Evolutionary conservation across 2,888 invertebrate genomes (phyloP).

Genomic region (Chaitophorus viminalis): DNA sequence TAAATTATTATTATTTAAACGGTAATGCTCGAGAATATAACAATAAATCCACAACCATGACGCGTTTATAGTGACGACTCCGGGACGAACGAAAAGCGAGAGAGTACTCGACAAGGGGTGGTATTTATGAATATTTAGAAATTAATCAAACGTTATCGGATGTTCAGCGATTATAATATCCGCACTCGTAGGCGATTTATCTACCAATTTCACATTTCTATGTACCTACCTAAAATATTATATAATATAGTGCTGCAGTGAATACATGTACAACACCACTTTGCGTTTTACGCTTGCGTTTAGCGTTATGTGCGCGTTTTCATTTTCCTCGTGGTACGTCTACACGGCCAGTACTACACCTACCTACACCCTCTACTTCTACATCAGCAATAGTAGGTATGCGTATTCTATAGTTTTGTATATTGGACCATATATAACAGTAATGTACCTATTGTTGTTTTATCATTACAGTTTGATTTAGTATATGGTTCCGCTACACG

Average conservation of each 20-base stretch:
- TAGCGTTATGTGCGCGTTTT: not conserved
- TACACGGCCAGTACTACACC: not conserved
- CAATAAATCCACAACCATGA: not conserved
- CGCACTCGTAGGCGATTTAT: not conserved
- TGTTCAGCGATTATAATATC: slow-evolving; percentile 1
- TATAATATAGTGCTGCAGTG: not conserved
- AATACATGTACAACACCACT: not conserved
- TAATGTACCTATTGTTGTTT: slow-evolving; percentile 49
- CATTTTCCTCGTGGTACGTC: not conserved
- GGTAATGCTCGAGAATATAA: not conserved
- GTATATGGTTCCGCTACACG: not conserved
- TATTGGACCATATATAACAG: slow-evolving; percentile 23
- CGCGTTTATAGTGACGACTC: not conserved
- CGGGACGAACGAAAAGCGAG: not conserved
- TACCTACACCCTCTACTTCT: not conserved
- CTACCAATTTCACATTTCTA: slow-evolving; percentile 9
- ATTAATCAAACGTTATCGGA: slow-evolving; percentile 42
- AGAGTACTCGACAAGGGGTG: not conserved
- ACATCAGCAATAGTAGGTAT: not conserved
- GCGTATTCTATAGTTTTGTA: not conserved
- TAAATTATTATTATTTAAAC: slow-evolving; percentile 1
- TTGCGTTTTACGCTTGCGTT: not conserved
- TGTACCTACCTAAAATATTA: too few relatives aligned
- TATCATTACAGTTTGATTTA: slow-evolving; percentile 47
- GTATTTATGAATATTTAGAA: slow-evolving; percentile 29